Conservation (phyloP, 1,140 invertebrate species). For the Onthophagus taurus region DNA sequence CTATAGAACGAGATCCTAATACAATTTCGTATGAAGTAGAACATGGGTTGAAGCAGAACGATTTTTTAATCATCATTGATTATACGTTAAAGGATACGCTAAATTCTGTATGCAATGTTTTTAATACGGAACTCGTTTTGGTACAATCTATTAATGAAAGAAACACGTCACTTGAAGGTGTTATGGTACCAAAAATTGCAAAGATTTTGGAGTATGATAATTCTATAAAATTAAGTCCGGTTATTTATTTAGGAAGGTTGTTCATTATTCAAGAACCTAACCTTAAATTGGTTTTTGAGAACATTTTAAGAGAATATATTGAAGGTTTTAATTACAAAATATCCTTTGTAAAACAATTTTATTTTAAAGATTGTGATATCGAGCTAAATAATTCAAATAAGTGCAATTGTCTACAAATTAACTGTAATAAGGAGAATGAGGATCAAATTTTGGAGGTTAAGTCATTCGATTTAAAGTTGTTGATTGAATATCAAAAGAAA, state of each 20-base stretch:
- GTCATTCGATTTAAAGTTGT: conserved; percentile 2
- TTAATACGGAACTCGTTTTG: too few species aligned
- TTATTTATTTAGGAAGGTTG: conserved; percentile 3
- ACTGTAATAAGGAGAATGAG: too few species aligned
- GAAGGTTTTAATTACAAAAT: conserved; percentile 6
- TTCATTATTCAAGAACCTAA: conserved; percentile 4
- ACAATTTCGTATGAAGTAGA: conserved; percentile 1
- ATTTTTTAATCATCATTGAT: conserved; percentile 6
- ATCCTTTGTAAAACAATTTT: neutral
- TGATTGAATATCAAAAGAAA: conserved; percentile 6
- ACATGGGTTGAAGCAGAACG: conserved; percentile 6
- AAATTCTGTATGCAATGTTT: too few species aligned
- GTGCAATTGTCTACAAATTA: too few species aligned
- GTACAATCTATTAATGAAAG: too few species aligned
- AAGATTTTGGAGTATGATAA: conserved; percentile 6
- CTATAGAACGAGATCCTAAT: conserved; percentile 1
- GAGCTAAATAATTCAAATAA: too few species aligned
- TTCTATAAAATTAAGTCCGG: conserved; percentile 5
- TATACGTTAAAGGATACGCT: too few species aligned
- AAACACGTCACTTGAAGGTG: too few species aligned
- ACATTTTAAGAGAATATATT: conserved; percentile 7
- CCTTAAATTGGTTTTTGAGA: conserved; percentile 8
- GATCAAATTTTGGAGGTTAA: too few species aligned
- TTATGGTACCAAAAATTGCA: neutral
- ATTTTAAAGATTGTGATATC: too few species aligned